Evolutionary conservation across 2,888 invertebrate species (phyloP), one percentile per base, ranked within the genome.

Genomic region (Thecophora atra): DNA sequence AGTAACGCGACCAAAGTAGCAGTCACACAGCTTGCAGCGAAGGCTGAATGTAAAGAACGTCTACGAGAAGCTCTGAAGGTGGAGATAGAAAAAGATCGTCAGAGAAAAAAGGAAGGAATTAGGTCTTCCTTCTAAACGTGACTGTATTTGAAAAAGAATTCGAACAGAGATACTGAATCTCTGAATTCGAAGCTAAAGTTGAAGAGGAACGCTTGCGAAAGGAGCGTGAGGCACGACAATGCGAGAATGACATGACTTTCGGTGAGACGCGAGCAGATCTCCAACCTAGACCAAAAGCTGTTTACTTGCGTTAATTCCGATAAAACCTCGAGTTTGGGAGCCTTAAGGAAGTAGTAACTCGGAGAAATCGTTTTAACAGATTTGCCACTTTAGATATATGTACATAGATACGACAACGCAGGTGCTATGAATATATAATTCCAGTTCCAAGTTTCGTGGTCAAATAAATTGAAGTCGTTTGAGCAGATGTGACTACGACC

Each of bases 131-230:
- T 17, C 11, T n/a, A 62, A 3, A 6, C 2, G 17, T 37, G 19
- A 44, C 13, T 28, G 26, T 11, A 58, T 47, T 37, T 26, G 5
- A n/a, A 54, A 28, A 75, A 94, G n/a, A n/a, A n/a, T n/a, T n/a
- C n/a, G n/a, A n/a, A n/a, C n/a, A n/a, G n/a, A n/a, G n/a, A n/a
- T n/a, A n/a, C n/a, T n/a, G n/a, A n/a, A n/a, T n/a, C n/a, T n/a
- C n/a, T n/a, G 95, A 95, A 84, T 93, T 94, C 89, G 95, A 95
- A 87, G 94, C 94, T 5, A 94, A 95, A 85, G 93, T 95, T 3
- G 96, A 96, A 85, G 94, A 96, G 80, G 95, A 97, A 85, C 90
- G 96, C 56, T 88, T 93, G 74, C 89, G 94, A 47, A 94, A 95
- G 82, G 97, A 97, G 85, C 89, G 94, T 56, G 97, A 98, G 85